Conservation (phyloP, 1,140 invertebrate species). For the Brachionus paranguensis region DNA sequence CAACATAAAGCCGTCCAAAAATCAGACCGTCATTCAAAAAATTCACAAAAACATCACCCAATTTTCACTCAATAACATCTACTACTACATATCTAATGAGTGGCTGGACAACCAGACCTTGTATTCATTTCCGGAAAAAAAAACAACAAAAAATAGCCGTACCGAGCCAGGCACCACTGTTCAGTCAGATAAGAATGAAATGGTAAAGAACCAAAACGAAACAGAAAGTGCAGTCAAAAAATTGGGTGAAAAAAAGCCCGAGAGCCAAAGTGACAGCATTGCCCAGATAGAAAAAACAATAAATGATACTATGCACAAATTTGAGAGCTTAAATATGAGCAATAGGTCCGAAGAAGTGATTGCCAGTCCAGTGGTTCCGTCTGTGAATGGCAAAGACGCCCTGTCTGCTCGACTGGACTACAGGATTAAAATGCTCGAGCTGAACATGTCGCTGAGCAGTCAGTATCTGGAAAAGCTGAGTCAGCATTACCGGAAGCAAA, state of each 20-base stretch:
- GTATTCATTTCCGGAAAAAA: neutral
- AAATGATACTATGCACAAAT: neutral
- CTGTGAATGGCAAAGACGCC: neutral
- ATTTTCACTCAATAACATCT: conserved; percentile 3
- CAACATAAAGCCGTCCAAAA: neutral
- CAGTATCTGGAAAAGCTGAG: conserved; percentile 87
- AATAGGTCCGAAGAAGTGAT: neutral
- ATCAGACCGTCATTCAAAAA: neutral
- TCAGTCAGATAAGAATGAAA: neutral
- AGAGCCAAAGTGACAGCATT: neutral
- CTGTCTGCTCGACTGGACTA: neutral
- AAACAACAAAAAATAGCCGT: neutral
- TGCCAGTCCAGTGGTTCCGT: neutral
- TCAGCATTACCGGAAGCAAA: conserved; percentile 82
- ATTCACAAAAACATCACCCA: neutral
- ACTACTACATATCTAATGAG: conserved; percentile 13
- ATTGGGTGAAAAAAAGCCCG: neutral
- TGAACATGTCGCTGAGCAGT: conserved; percentile 85
- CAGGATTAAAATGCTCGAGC: conserved; percentile 62
- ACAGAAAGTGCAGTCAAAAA: neutral
- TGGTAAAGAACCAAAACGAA: neutral
- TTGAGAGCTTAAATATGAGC: neutral
- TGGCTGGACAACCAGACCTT: conserved; percentile 15
- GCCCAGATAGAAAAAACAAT: neutral
- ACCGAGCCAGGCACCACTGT: neutral